Evolutionary conservation across 2,113 vertebrate species (phyloP).

Genomic region (Epinephelus lanceolatus): DNA sequence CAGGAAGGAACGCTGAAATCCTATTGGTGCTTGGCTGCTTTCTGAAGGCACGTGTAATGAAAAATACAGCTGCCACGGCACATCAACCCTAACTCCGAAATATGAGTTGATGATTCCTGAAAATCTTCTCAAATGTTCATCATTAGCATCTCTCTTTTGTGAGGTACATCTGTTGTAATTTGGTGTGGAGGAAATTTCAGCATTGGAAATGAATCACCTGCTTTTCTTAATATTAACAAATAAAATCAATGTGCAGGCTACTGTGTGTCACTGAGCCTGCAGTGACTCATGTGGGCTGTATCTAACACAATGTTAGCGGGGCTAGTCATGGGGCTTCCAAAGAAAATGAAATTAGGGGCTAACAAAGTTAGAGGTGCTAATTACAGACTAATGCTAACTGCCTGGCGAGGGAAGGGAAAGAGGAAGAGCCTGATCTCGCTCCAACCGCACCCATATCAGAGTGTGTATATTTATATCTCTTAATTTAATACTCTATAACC

Average conservation of each 20-base stretch:
- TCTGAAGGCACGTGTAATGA: constrained; percentile 47
- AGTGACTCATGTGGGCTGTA: constrained; percentile 13
- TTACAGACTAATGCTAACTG: constrained; percentile 60
- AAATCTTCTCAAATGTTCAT: not conserved
- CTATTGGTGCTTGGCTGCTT: constrained; percentile 43
- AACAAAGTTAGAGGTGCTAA: constrained; percentile 78
- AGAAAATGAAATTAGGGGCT: constrained; percentile 73
- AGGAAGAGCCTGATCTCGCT: constrained; percentile 15
- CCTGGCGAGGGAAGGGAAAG: not conserved
- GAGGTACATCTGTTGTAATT: not conserved
- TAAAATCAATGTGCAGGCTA: not conserved
- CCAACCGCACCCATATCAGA: not conserved
- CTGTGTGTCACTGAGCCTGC: constrained; percentile 20
- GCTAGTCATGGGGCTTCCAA: constrained; percentile 60
- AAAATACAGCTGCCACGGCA: constrained; percentile 45
- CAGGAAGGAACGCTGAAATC: constrained; percentile 46
- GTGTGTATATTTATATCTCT: not conserved
- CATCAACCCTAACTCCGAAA: constrained; percentile 28
- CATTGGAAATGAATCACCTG: not conserved
- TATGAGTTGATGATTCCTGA: constrained; percentile 15
- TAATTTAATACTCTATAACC: not conserved
- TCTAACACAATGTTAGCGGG: constrained; percentile 29
- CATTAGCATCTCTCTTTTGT: constrained; percentile 1
- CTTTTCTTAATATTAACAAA: not conserved
- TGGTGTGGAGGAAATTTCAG: not conserved